Conservation (phyloP, 2,113 vertebrate species). For the Saccopteryx leptura region DNA sequence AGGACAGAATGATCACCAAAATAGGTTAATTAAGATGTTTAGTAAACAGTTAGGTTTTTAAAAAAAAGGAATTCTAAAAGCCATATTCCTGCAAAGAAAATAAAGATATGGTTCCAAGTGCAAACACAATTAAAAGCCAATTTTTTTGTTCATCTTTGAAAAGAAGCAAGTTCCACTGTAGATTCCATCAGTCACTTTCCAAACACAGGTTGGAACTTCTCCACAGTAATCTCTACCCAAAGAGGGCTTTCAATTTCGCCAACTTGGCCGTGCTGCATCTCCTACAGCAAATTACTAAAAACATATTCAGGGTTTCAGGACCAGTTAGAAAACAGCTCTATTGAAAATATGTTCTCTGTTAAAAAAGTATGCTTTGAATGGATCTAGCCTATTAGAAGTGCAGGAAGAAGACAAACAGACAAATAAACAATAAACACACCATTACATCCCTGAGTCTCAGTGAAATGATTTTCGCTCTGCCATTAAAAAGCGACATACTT, state of each 20-base stretch:
- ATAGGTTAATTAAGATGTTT: background rate
- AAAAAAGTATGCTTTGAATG: conserved; percentile 23
- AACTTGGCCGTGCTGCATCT: background rate
- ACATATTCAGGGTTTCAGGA: background rate
- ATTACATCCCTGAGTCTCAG: background rate
- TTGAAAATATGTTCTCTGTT: conserved; percentile 44
- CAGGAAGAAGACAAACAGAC: background rate
- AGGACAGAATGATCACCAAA: background rate
- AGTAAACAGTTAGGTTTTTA: background rate
- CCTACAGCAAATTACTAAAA: conserved; percentile 53
- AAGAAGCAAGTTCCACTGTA: background rate
- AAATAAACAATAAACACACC: background rate
- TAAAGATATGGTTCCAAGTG: background rate
- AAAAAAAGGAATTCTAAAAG: background rate
- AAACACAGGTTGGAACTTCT: background rate
- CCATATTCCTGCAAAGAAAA: background rate
- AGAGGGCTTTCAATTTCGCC: background rate
- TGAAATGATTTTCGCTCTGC: conserved; percentile 38
- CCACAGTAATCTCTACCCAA: background rate
- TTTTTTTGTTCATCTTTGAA: background rate
- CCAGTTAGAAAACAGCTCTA: conserved; percentile 25
- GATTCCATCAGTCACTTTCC: background rate
- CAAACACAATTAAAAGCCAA: conserved; percentile 8
- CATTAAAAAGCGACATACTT: conserved; percentile 13
- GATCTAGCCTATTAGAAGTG: background rate